A percentile compares a stretch with the other conserved stretches of the same genome.
Evolutionary conservation across 2,888 invertebrate genomes (phyloP).

Genomic region (Apotomis betuletana): DNA sequence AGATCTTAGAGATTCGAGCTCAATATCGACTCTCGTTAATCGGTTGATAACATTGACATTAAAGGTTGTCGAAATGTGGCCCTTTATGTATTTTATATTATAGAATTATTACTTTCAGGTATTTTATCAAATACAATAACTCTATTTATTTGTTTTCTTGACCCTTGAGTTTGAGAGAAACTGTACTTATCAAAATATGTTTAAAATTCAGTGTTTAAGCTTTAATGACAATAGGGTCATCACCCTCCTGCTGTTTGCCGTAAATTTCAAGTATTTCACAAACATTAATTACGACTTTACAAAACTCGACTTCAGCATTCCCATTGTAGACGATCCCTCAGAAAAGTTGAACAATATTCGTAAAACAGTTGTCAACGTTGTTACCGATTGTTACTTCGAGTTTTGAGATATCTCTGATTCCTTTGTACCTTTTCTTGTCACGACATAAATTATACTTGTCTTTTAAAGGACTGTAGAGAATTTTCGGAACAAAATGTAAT

Average conservation of each 20-base stretch:
- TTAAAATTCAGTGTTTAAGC: background rate
- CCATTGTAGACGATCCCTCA: constrained; percentile 28
- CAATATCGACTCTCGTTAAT: constrained; percentile 28
- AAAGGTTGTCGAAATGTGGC: constrained; percentile 4
- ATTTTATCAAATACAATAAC: background rate
- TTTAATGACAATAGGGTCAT: background rate
- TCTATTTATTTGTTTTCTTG: background rate
- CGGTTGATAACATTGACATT: constrained; percentile 33
- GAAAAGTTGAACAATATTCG: constrained; percentile 34
- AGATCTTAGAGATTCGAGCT: constrained; percentile 29
- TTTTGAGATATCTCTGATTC: constrained; percentile 33
- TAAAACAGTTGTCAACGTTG: constrained; percentile 39
- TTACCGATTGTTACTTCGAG: constrained; percentile 35
- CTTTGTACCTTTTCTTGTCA: constrained; percentile 34
- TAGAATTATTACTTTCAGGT: background rate
- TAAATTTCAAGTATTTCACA: constrained; percentile 16
- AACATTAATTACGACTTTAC: constrained; percentile 22
- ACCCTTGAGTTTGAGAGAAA: background rate
- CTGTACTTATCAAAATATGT: background rate
- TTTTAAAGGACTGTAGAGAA: constrained; percentile 22
- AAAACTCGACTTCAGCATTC: constrained; percentile 16
- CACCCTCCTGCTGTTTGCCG: background rate
- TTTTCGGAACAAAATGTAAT: constrained; percentile 12
- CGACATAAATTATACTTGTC: constrained; percentile 35
- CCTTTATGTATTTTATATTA: background rate